Evolutionary conservation across 1,140 invertebrate genomes (phyloP), one percentile per base, ranked within the genome.

Genomic region (Psix sp.): DNA sequence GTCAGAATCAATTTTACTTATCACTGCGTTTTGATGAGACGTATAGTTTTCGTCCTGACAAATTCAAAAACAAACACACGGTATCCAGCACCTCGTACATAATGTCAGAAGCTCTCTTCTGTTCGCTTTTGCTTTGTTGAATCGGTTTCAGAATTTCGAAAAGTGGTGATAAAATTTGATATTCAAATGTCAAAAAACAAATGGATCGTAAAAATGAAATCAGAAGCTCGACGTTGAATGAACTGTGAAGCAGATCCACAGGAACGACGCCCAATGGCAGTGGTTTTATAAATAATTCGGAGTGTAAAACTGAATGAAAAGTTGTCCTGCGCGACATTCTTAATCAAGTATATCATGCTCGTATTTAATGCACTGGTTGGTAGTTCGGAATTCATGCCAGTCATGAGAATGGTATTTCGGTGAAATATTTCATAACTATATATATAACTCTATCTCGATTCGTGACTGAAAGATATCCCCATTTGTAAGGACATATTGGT

Each of bases 361-460:
- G 48, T 65, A 75, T 75, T 56, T 56, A 74, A 74, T 74, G 45
- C 33, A 35, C 46, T 21, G 9, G 11, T 38, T 29, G 36, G 33
- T 45, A 54, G 40, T 60, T 54, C 38, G 56, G 46, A 76, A 78
- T 76, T 73, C 71, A 74, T 74, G 73, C 65, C 63, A 74, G 60
- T 70, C 66, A 67, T 71, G 46, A 46, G 51, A 48, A 49, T 39
- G 68, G 75, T 65, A 74, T 74, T 77, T 54, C 66, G 75, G 71
- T 77, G 57, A 72, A 74, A 77, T 77, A 74, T 74, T 77, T 77
- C 71, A 75, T 74, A 74, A 71, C 56, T 62, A 72, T 67, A 67
- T 49, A 63, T 73, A 76, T 73, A 73, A 73, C 68, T 73, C 68
- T 68, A 68, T 68, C 63, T 67, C 33, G 45, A 46, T 52, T 67